phyloP scores from a whole-genome alignment of 2,113 vertebrate genomes.

The Centrocercus urophasianus region DNA sequence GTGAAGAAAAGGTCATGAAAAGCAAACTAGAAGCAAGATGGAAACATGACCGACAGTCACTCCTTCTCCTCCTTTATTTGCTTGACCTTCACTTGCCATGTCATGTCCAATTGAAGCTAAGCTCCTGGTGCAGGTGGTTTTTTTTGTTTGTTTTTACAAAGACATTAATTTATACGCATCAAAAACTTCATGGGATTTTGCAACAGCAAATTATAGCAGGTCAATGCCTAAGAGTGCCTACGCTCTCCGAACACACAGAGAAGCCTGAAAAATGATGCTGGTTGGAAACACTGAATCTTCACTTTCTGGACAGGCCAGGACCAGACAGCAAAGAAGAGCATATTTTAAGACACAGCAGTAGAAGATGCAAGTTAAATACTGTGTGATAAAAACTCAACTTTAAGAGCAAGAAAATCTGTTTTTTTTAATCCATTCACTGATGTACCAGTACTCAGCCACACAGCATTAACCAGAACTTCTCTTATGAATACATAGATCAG shows the following conservation, averaged over 20 bases:
- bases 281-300: neutral
- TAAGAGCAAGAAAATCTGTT: neutral
- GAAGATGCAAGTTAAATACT: neutral
- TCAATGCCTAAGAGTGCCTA: neutral
- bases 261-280: neutral
- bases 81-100: conserved; percentile 1
- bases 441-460: accelerated
- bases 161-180: neutral
- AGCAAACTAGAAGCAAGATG: neutral
- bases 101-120: neutral
- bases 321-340: neutral
- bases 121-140: neutral
- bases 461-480: neutral
- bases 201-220: neutral
- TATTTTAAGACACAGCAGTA: neutral
- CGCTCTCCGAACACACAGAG: neutral
- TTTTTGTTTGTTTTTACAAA: neutral
- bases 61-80: conserved; percentile 7
- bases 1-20: conserved; percentile 16
- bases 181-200: neutral
- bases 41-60: conserved; percentile 3
- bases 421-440: accelerated
- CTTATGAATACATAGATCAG: neutral
- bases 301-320: neutral
- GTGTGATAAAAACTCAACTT: neutral